Evolutionary conservation across 2,888 invertebrate species (phyloP), one percentile per base, ranked within the genome.

Genomic region (Tenthredo scrophulariae): DNA sequence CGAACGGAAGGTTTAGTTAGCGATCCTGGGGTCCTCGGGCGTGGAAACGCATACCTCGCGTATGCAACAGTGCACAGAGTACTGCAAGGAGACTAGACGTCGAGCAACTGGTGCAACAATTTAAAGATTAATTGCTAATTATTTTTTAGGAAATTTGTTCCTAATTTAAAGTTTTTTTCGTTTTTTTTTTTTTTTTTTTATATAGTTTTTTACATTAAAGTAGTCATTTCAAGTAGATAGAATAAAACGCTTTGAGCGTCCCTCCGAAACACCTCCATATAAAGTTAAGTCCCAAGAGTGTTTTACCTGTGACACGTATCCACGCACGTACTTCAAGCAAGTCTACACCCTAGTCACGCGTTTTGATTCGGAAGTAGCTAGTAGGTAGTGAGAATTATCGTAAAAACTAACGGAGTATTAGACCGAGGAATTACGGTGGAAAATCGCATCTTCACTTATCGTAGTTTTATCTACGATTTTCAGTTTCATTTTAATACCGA

Each of bases 271-370:
- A 37, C 40, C 26, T 62, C 80, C 80, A 58, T 80, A 80, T 80
- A 80, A 80, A 80, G 80, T 62, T n/a, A 54, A 80, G 62, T 62
- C 10, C 37, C 80, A n/a, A 40, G 62, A 22, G 62, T 80, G 22
- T 62, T 80, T 58, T 62, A 37, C 40, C 62, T 40, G 37, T 40
- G 58, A 80, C 80, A 80, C 80, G 80, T 80, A 62, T 37, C 33
- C 37, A 58, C 62, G 58, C 40, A 40, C 80, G 80, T 58, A 40
- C 58, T 26, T 80, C 22, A 37, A 40, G 0, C 3, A 13, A 6
- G 13, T 33, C 58, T 72, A 22, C 54, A 54, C 18, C 80, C n/a
- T 80, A 22, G 58, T 80, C 58, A 77, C 50, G 77, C 77, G 54
- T 54, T 54, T 46, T 18, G 29, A 54, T 77, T 50, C 29, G 50